phyloP scores from a whole-genome alignment of 2,888 invertebrate species.

The Nomada ferruginata region DNA sequence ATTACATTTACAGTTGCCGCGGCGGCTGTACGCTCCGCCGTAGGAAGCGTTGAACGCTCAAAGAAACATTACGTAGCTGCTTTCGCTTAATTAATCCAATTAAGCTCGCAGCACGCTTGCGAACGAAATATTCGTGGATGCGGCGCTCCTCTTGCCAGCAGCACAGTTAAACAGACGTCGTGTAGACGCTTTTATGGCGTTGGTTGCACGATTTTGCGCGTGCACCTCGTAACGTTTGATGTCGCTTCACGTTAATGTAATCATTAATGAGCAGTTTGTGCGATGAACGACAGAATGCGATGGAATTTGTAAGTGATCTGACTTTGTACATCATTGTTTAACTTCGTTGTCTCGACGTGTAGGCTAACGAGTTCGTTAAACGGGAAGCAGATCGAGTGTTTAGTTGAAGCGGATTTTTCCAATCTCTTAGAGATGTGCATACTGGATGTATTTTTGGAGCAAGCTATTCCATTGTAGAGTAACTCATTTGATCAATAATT shows the following conservation, averaged over 20 bases:
- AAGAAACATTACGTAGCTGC: conserved; percentile 19
- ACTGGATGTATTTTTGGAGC: too few species aligned
- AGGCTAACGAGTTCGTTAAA: not conserved
- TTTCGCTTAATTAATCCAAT: conserved; percentile 42
- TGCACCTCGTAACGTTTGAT: conserved; percentile 10
- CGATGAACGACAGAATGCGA: conserved; percentile 1
- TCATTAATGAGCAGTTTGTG: not conserved
- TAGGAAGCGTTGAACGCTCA: conserved; percentile 8
- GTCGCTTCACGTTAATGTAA: not conserved
- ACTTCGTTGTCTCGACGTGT: not conserved
- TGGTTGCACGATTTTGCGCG: not conserved
- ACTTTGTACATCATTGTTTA: not conserved
- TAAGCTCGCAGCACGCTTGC: conserved; percentile 12
- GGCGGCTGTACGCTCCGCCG: not conserved
- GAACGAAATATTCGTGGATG: conserved; percentile 9
- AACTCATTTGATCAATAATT: too few species aligned
- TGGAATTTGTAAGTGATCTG: not conserved
- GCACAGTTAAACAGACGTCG: conserved; percentile 26
- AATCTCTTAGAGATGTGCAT: too few species aligned
- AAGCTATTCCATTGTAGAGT: too few species aligned
- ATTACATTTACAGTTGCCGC: conserved; percentile 33
- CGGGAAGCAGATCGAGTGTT: not conserved
- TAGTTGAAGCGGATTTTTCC: not conserved
- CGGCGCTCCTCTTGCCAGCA: not conserved
- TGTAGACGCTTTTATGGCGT: conserved; percentile 20